Base-by-base conservation (phyloP, 2,888 invertebrate genomes). In the Pomacea canaliculata region DNA sequence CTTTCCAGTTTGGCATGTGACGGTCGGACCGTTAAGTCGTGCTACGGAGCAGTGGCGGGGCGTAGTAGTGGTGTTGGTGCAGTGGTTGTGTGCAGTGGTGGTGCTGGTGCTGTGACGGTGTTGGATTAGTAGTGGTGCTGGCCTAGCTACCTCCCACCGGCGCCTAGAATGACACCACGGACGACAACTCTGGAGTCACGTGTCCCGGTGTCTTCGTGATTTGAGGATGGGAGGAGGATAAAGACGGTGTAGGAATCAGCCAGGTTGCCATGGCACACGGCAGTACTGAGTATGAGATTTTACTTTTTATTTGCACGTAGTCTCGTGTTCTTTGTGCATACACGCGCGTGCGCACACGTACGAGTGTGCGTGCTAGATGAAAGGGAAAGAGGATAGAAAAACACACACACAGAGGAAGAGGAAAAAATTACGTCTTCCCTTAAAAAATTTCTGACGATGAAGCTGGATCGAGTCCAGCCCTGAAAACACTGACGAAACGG, bases 381-480 rank as follows among this genome's bases (percentile, higher is more conserved):
- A 65, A 65, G 23, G 66, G 59, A 56, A n/a, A 59, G 37, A 62
- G 67, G 59, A 59, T 23, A 73, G 66, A 65, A 60, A 71, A 27
- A 71, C 62, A 60, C 37, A 71, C 62, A 62, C 27, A 71, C 16
- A 51, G 51, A 59, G 51, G 46, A 23, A n/a, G 63, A 71, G 60
- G 59, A 9, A 62, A 56, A 70, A n/a, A 70, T 13, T 7, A 18
- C 37, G 18, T 12, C 70, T 12, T 10, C 37, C 7, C 19, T 12
- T 56, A 18, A 49, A 18, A 19, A 23, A 70, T 5, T 8, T 18
- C 23, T 16, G n/a, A 56, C 12, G 27, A 60, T 70, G 19, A 27
- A 27, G 27, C 19, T 67, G 46, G 46, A 19, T 46, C 27, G 51
- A 13, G 51, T 16, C 51, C 51, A 56, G 16, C 10, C 51, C 51